Evolutionary conservation across 2,888 invertebrate genomes (phyloP).

Genomic region (Morpho deidamia): DNA sequence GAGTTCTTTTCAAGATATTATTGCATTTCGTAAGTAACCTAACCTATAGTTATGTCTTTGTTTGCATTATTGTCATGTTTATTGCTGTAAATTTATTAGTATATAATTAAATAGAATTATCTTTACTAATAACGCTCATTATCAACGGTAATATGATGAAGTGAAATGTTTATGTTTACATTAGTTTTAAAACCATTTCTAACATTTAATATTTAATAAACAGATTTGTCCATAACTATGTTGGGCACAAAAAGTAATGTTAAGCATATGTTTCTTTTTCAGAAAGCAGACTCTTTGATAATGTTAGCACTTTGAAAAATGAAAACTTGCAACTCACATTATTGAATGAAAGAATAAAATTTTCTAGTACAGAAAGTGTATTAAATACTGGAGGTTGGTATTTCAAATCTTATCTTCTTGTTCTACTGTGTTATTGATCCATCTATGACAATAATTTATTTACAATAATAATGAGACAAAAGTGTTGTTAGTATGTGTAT

Average conservation of each 20-base stretch:
- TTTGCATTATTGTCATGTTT: conserved; percentile 13
- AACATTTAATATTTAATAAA: too few species aligned
- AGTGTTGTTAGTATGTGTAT: too few species aligned
- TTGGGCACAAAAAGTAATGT: too few species aligned
- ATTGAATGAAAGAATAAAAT: conserved; percentile 88
- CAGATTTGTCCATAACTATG: too few species aligned
- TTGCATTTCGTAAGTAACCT: conserved; percentile 86
- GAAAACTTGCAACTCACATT: conserved; percentile 92
- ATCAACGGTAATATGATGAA: conserved; percentile 3
- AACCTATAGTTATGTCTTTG: conserved; percentile 37
- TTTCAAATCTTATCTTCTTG: neutral
- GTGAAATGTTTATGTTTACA: neutral
- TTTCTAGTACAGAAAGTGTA: conserved; percentile 71
- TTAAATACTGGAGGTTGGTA: conserved; percentile 46
- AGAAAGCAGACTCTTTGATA: conserved; percentile 94
- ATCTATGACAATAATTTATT: too few species aligned
- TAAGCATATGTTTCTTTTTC: conserved; percentile 39
- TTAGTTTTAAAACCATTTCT: too few species aligned
- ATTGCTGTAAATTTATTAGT: conserved; percentile 4
- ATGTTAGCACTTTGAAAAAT: conserved; percentile 85
- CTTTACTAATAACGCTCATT: conserved; percentile 11
- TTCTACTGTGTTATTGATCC: too few species aligned
- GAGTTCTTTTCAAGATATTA: conserved; percentile 86
- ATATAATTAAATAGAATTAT: conserved; percentile 6
- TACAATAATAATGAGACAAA: too few species aligned